Evolutionary conservation across 1,140 invertebrate genomes (phyloP), one percentile per base, ranked within the genome.

Genomic region (Cydia amplana): DNA sequence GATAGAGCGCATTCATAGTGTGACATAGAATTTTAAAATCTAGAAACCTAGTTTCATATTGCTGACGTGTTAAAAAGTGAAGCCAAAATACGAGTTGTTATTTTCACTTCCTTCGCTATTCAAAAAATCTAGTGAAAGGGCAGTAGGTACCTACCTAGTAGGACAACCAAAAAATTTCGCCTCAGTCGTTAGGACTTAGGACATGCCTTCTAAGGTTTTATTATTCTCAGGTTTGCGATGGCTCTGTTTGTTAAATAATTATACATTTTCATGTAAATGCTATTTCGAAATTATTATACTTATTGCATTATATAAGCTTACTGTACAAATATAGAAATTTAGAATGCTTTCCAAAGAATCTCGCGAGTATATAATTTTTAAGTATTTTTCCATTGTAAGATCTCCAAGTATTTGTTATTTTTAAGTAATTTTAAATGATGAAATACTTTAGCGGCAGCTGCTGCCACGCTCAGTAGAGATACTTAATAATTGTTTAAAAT

Each of bases 341-440:
- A 70, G 82, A 80, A 87, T 87, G 89, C 89, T 92, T 92, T 91
- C 90, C 89, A 89, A 91, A 83, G 89, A 88, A 91, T 91, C 89
- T 91, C 89, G 82, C 40, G 63, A 84, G 80, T 80, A 79, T 83
- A 82, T 80, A 85, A 70, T 49, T 72, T 49, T 25, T 76, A 64
- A 63, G 25, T 73, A 73, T 80, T 82, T 46, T 90, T 88, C 88
- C 88, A 83, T 79, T 74, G 75, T 85, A 82, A 89, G 88, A 90
- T 90, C 88, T 90, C 88, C 65, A 70, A 40, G 28, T 79, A 75
- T 82, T 84, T 86, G 84, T 82, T 87, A 82, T 85, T 83, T 79
- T 74, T 81, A 77, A 75, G 65, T 70, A 70, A 73, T 77, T 81
- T 65, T 73, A 46, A 77, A 75, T 82, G 60, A 70, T 78, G 76